Evolutionary conservation across 2,797 vertebrate genomes (phyloP).

Genomic region (Gymnocypris eckloni): DNA sequence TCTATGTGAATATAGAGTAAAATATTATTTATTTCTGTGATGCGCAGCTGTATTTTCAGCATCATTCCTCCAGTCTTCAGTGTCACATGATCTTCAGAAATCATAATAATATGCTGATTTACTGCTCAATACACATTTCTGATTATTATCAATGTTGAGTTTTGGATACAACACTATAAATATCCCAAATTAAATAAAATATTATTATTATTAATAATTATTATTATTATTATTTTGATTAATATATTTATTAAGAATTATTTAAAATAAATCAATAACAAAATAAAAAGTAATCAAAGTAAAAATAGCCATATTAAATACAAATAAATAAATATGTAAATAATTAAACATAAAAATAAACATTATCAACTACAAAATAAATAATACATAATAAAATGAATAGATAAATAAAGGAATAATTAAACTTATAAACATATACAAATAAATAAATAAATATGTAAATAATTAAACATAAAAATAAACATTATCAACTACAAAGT

Average conservation of each 20-base stretch:
- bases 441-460: too few species aligned
- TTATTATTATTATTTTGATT: neutral
- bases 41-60: neutral
- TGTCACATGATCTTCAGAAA: neutral
- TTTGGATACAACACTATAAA: too few species aligned
- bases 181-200: too few species aligned
- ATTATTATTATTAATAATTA: too few species aligned
- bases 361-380: neutral
- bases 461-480: neutral
- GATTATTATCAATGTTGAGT: neutral
- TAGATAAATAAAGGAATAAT: neutral
- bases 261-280: neutral
- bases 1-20: neutral
- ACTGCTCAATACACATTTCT: too few species aligned
- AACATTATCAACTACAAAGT: neutral
- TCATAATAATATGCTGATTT: neutral
- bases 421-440: neutral
- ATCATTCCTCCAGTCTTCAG: neutral
- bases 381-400: neutral
- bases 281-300: neutral
- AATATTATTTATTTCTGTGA: neutral
- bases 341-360: neutral
- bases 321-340: neutral
- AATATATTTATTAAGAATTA: neutral
- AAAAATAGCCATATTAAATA: neutral